A percentile compares a stretch with the other conserved stretches of the same genome.
These are phyloP conservation scores for Quadriops clusia DNA, from an alignment of 2,888 invertebrate species.

Conservation along the genomic window DNA sequence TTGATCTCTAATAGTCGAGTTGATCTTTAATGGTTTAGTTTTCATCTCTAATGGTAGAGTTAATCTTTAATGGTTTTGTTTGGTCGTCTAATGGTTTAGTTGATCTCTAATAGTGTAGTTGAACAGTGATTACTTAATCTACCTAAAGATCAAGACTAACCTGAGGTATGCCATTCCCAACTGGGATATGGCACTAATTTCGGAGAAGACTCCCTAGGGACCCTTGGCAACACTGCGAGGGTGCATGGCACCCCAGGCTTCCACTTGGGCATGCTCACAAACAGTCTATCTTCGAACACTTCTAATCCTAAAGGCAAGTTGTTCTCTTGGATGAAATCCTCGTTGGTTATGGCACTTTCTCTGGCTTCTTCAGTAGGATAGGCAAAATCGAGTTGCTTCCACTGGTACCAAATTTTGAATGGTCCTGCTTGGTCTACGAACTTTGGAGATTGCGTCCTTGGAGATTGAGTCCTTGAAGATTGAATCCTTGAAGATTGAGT, in stretches of 20 bases:
- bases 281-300: constrained; percentile 53
- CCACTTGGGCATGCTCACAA: constrained; percentile 67
- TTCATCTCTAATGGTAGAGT: too few species aligned
- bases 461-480: too few species aligned
- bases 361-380: constrained; percentile 46
- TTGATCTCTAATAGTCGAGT: too few species aligned
- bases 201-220: constrained; percentile 48
- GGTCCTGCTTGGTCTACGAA: constrained; percentile 42
- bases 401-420: constrained; percentile 53
- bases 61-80: too few species aligned
- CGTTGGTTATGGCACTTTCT: constrained; percentile 45
- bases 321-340: constrained; percentile 54
- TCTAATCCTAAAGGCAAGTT: constrained; percentile 66
- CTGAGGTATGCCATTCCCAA: constrained; percentile 56
- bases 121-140: too few species aligned
- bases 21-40: too few species aligned
- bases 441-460: constrained; percentile 1
- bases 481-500: too few species aligned
- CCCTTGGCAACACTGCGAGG: constrained; percentile 51
- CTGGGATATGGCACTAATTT: constrained; percentile 64
- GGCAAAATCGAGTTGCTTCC: constrained; percentile 61
- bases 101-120: too few species aligned
- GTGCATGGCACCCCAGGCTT: constrained; percentile 62
- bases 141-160: constrained; percentile 36
- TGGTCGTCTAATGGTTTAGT: too few species aligned